phyloP scores from a whole-genome alignment of 2,888 invertebrate genomes.

The Andrena chrysosceles region DNA sequence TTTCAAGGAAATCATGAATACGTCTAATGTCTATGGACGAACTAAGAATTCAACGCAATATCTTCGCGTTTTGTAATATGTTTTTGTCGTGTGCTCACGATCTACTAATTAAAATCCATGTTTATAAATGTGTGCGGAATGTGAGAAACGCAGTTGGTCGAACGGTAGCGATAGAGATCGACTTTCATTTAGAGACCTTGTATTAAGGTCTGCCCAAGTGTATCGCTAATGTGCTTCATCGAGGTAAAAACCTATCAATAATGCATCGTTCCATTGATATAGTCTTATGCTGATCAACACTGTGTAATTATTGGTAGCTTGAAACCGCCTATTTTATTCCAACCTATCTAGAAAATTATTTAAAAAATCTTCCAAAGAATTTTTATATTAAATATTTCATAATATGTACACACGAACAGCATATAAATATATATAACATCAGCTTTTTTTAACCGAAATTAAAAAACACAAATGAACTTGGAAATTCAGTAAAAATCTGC shows the following conservation, averaged over 20 bases:
- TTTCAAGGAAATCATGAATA: background rate
- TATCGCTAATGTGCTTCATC: slow-evolving; percentile 24
- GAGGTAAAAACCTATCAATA: slow-evolving; percentile 15
- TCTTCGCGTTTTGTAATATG: background rate
- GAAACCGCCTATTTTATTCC: background rate
- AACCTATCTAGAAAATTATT: too few relatives aligned
- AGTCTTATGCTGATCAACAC: background rate
- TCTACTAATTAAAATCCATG: slow-evolving; percentile 2
- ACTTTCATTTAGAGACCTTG: slow-evolving; percentile 47
- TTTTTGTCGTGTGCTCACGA: background rate
- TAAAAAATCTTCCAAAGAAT: background rate
- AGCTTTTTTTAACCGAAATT: too few relatives aligned
- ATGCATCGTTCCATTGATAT: background rate
- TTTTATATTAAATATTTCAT: too few relatives aligned
- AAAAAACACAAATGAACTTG: too few relatives aligned
- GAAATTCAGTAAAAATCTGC: too few relatives aligned
- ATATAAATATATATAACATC: too few relatives aligned
- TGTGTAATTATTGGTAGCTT: background rate
- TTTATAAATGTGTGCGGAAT: background rate
- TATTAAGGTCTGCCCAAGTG: slow-evolving; percentile 12
- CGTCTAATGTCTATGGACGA: background rate
- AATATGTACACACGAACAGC: too few relatives aligned
- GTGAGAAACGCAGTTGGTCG: background rate
- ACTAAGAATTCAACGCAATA: slow-evolving; percentile 1
- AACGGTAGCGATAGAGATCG: slow-evolving; percentile 11